phyloP scores from a whole-genome alignment of 2,113 vertebrate species.

The Toxotes chatareus region DNA sequence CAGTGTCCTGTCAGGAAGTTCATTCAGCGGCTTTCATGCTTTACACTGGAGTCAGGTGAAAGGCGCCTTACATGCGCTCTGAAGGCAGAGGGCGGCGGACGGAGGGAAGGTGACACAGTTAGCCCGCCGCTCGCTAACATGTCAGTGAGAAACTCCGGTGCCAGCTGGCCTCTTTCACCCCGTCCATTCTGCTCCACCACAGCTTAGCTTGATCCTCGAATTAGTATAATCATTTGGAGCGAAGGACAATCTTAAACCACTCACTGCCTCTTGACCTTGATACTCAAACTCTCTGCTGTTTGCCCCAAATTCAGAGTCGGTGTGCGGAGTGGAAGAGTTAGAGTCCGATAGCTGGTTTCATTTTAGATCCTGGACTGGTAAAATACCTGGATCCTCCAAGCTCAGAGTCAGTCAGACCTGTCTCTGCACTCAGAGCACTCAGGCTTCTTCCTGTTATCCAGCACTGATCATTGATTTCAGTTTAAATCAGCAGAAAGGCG shows the following conservation, averaged over 20 bases:
- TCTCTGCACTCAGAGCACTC: no score
- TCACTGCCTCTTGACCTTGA: constrained; percentile 47
- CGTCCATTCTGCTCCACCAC: constrained; percentile 24
- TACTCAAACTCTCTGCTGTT: constrained; percentile 15
- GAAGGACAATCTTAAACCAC: constrained; percentile 52
- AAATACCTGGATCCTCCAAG: not conserved
- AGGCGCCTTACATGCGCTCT: not conserved
- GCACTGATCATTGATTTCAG: not conserved
- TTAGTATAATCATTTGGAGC: constrained; percentile 53
- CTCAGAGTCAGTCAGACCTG: not conserved
- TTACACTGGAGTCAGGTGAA: constrained; percentile 13
- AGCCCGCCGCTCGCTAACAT: constrained; percentile 12
- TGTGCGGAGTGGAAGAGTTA: not conserved
- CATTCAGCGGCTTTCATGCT: not conserved
- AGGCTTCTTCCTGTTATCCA: not conserved
- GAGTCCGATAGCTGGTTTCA: not conserved
- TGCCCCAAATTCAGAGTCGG: constrained; percentile 8
- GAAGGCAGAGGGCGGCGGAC: not conserved
- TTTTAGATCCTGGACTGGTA: not conserved
- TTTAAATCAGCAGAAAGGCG: no score
- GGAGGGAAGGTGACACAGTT: constrained; percentile 43
- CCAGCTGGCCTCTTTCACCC: constrained; percentile 58
- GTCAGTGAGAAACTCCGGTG: constrained; percentile 26
- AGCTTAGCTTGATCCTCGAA: constrained; percentile 52
- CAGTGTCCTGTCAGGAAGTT: constrained; percentile 26